Evolutionary conservation across 2,888 invertebrate species (phyloP), one percentile per base, ranked within the genome.

Genomic region (Melieria picta): DNA sequence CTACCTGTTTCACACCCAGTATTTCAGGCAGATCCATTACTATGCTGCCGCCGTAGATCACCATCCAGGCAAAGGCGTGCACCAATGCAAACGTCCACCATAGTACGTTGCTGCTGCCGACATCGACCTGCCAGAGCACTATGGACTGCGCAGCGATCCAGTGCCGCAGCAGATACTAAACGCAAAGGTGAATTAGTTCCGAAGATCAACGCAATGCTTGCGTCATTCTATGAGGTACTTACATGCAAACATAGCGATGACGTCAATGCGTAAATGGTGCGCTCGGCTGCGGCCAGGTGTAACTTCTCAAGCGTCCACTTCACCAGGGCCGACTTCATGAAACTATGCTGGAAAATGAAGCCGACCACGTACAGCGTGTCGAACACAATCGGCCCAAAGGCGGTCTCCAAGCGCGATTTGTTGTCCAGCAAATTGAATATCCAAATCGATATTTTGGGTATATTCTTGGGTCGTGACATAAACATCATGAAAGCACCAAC

Each of bases 21-120:
- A 91, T 81, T 79, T 91, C 91, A 0, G 89, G 88, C 42, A 91
- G 85, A 80, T 91, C 91, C 88, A 91, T 89, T 79, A 90, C 89
- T 60, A 91, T 84, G 76, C 89, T 89, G 7, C 91, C 91, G 42
- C 90, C 88, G 78, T 90, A 91, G 73, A 91, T 89, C 5, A 90
- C 80, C 43, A 87, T 80, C 91, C 91, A 91, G 10, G 89, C 88
- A 47, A 89, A 75, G 1, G 83, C 77, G 79, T 91, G 91, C 13
- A 89, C 78, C 6, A 85, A 77, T 7, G 86, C 80, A 79, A 90
- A 90, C 1, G 86, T 72, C 83, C 88, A 88, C 88, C 89, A 90
- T 0, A 89, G 75, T 7, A 78, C 76, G 46, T 84, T 81, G 74
- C 85, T 88, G 13, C 86, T 83, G 11, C 83, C 83, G 5, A 89